Base-by-base conservation (phyloP, 2,888 invertebrate genomes). In the Amphimallon solstitiale region DNA sequence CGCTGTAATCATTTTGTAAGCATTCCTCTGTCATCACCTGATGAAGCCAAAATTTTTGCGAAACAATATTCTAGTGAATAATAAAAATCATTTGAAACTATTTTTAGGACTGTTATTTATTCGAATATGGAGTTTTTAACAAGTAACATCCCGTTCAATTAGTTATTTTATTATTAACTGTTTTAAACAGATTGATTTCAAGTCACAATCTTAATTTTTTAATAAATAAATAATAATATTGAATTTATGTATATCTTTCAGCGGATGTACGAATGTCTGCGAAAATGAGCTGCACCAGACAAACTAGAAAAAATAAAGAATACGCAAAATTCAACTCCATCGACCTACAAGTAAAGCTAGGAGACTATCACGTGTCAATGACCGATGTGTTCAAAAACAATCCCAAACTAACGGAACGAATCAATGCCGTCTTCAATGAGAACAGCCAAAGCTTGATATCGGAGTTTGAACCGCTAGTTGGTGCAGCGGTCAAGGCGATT, bases 381-480 rank as follows among this genome's bases (percentile, higher is more conserved):
- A 69, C 71, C 14, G 70, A 74, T 37, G 45, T 76, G 1, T 76
- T 76, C 48, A 72, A 72, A 43, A 73, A 73, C 2, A 74, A 75
- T 68, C 59, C 71, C 19, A 70, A 72, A 43, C 45, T 76, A 6
- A 75, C 74, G 46, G 69, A 71, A 49, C 52, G 68, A 2, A 74
- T 72, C 43, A 75, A 74, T 52, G 52, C 60, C 1, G 65, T 74
- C 34, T 70, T 77, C 52, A 75, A 71, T 12, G 71, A 72, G 12
- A 76, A 76, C 62, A 72, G 70, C 61, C 66, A 71, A 23, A 66
- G 67, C 7, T 64, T 76, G 17, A 68, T 70, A 43, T 40, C 67
- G 21, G 76, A 76, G 45, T 38, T 76, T 37, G 71, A 72, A 52
- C 74, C 75, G 15, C 61, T 74, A 5, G 54, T 75, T n/a, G 68